Evolutionary conservation across 2,888 invertebrate genomes (phyloP), one percentile per base, ranked within the genome.

Genomic region (Philhelius pedissequus): DNA sequence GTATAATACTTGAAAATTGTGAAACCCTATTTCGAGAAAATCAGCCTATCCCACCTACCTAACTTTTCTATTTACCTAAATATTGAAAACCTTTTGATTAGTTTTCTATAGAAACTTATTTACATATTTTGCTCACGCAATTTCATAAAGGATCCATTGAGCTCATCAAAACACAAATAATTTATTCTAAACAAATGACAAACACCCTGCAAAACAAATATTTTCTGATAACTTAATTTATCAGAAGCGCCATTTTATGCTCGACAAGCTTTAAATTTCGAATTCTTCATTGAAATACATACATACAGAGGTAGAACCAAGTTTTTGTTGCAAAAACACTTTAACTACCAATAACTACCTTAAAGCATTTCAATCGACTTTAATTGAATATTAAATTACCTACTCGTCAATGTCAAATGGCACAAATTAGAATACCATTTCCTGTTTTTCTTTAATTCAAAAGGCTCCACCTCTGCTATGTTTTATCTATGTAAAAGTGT

Each of bases 381-480:
- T 62, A 75, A 75, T 79, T 79, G 78, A 79, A 79, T 79, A 79
- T 66, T 79, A 69, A 80, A 74, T 69, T 62, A n/a, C n/a, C n/a
- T n/a, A 69, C 60, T 32, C 62, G 30, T 45, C 68, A 56, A 74
- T 76, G 58, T 60, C 58, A 58, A 56, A 27, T n/a, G 13, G 18
- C 25, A 30, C n/a, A 32, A n/a, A 40, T 54, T 43, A 32, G 62
- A 71, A 58, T 32, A 50, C 50, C 64, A 66, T 78, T 66, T 66
- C 66, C 71, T 66, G 15, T 35, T 40, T n/a, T n/a, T 38, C 48
- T 35, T 48, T 9, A 30, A 30, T 64, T 48, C 32, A 32, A 15
- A 48, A 64, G 15, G 13, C 7, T 8, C 30, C 18, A 11, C 0
- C 8, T n/a, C 9, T 27, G 6, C 1, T 48, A n/a, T n/a, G 48